These are phyloP conservation scores for Pterostichus madidus DNA, from an alignment of 2,888 invertebrate genomes.

Conservation along the genomic window DNA sequence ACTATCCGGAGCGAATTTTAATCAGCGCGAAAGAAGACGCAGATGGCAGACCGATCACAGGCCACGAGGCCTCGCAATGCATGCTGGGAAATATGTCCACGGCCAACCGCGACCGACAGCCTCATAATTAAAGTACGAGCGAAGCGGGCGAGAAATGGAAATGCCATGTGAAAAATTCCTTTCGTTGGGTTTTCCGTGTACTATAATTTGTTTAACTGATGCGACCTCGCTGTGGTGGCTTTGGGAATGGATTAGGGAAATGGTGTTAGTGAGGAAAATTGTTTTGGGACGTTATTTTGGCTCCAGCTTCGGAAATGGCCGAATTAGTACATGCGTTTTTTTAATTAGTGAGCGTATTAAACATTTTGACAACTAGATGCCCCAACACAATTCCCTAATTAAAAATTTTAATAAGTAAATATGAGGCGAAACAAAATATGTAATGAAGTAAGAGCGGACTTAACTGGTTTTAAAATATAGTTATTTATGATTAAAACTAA, in stretches of 20 bases:
- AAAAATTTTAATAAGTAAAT: too few species aligned
- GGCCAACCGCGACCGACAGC: conserved; percentile 23
- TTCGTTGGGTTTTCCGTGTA: conserved; percentile 9
- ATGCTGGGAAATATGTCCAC: conserved; percentile 38
- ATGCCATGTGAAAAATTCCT: conserved; percentile 53
- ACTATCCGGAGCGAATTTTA: conserved; percentile 45
- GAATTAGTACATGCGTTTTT: too few species aligned
- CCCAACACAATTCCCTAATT: too few species aligned
- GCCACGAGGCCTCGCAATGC: conserved; percentile 2
- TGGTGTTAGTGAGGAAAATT: neutral
- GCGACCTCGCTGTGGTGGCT: conserved; percentile 1
- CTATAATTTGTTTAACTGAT: conserved; percentile 37
- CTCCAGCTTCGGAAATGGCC: too few species aligned
- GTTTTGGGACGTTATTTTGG: too few species aligned
- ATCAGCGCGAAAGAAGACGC: conserved; percentile 29
- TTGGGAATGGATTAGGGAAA: conserved; percentile 29
- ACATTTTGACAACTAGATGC: too few species aligned
- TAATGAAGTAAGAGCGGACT: too few species aligned
- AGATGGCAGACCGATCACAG: conserved; percentile 35
- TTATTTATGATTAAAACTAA: too few species aligned
- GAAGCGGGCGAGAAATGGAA: conserved; percentile 40
- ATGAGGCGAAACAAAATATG: too few species aligned
- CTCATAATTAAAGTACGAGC: conserved; percentile 48
- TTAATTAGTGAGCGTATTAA: too few species aligned
- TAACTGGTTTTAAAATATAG: too few species aligned